Evolutionary conservation across 2,113 vertebrate species (phyloP), one percentile per base, ranked within the genome.

Genomic region (Oryctolagus cuniculus): DNA sequence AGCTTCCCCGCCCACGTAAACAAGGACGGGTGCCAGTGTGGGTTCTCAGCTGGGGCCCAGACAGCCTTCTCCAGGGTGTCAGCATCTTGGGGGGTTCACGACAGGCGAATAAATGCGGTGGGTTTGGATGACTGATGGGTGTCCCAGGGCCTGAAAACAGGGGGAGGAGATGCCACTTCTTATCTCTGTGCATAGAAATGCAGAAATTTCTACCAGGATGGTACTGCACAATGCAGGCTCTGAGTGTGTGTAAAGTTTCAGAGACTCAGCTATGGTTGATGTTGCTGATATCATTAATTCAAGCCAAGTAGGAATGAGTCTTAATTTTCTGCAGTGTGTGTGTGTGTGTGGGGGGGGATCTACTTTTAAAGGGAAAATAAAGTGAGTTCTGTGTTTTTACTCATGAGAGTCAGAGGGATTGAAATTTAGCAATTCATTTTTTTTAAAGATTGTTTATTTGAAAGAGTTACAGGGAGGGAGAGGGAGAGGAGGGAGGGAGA

Each of bases 61-160:
- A 49, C 27, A 19, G 95, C 90, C 70, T 95, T 95, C 84, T 88
- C 90, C 81, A 87, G 38, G 51, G 21, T 96, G 81, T 95, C 96
- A 94, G 90, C 67, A 27, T 95, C 9, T 79, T 67, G 73, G 74
- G 74, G 1, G 11, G 97, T 74, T 94, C 95, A 19, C 21, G 51
- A 58, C 38, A 12, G 0, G 22, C 94, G 86, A 91, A 94, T 78
- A 94, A 49, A 0, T 96, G 84, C 87, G 91, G 12, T 51, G 88
- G 87, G 67, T 89, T 51, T 92, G 86, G 73, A 64, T 82, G 34
- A 87, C 69, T 2, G 3, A 81, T 91, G 0, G 7, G 38, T 77
- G 15, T 55, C 15, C 63, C 11, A 34, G 55, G 51, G 63, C 63
- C 92, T 74, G 34, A 24, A 72, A 63, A 67, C 15, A 44, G 19